These are phyloP conservation scores for Epizoanthus illoricatus DNA, from an alignment of 92 coral and sea anemone genomes.

Conservation along the genomic window DNA sequence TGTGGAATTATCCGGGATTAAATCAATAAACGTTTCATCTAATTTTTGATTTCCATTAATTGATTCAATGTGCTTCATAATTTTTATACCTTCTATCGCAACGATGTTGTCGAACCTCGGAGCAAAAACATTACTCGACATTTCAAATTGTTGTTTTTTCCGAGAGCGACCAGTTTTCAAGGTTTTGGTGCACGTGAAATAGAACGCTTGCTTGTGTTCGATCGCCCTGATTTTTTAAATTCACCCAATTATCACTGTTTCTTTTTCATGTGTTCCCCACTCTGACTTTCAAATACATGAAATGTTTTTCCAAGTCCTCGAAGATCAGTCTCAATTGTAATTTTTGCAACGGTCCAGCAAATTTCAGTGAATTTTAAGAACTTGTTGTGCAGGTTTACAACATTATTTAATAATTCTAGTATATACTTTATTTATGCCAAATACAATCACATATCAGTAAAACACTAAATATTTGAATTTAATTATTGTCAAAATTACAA, in stretches of 20 bases:
- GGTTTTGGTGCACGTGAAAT: constrained; percentile 14
- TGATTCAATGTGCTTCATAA: constrained; percentile 12
- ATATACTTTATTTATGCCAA: no score
- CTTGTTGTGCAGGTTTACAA: no score
- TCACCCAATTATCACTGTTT: neutral
- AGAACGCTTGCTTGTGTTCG: constrained; percentile 11
- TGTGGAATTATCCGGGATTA: constrained; percentile 14
- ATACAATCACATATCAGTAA: no score
- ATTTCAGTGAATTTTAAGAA: neutral
- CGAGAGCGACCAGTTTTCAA: constrained; percentile 14
- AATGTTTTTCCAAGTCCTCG: constrained; percentile 7
- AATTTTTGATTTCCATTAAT: neutral
- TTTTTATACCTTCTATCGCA: neutral
- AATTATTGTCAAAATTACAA: no score
- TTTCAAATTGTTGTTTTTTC: constrained; percentile 4
- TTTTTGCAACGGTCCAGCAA: neutral
- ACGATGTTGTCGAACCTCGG: neutral
- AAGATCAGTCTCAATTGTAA: constrained; percentile 6
- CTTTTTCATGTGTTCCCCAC: constrained; percentile 1
- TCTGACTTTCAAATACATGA: neutral
- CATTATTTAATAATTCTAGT: no score
- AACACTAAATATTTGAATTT: no score
- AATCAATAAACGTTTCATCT: no score
- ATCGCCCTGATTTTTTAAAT: neutral
- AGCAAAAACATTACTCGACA: neutral